phyloP scores from a whole-genome alignment of 2,797 vertebrate genomes.

The Distichodus sexfasciatus region DNA sequence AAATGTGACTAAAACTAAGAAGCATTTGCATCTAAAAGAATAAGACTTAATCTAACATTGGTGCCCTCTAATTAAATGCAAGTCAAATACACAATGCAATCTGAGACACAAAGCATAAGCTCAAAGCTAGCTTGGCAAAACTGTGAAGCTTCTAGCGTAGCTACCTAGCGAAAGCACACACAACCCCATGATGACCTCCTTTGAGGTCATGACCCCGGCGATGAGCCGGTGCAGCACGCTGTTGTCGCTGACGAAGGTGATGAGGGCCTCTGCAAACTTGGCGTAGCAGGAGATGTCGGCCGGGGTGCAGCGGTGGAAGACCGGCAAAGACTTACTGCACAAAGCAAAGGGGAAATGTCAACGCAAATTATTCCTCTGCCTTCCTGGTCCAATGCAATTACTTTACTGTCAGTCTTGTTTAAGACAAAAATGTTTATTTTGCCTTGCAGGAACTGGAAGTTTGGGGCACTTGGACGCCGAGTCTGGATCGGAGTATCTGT shows the following conservation, averaged over 20 bases:
- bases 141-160: not conserved
- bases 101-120: not conserved
- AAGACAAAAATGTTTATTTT: constrained; percentile 30
- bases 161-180: constrained; percentile 95
- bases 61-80: no score
- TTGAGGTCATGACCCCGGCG: constrained; percentile 95
- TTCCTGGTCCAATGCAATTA: no score
- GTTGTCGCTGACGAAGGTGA: constrained; percentile 95
- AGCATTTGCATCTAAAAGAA: no score
- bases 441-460: constrained; percentile 91
- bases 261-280: constrained; percentile 89
- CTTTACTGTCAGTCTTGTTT: not conserved
- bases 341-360: not conserved
- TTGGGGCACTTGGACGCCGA: constrained; percentile 82
- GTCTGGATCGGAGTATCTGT: constrained; percentile 73
- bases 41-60: no score
- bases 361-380: no score
- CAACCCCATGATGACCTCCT: constrained; percentile 97
- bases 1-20: no score
- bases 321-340: constrained; percentile 77
- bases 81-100: no score
- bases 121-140: not conserved
- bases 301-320: constrained; percentile 95
- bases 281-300: constrained; percentile 87
- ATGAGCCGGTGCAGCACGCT: constrained; percentile 89